Conservation (phyloP, 37 sponge, comb jelly and placozoan genomes). For the Ephydatia muelleri region DNA sequence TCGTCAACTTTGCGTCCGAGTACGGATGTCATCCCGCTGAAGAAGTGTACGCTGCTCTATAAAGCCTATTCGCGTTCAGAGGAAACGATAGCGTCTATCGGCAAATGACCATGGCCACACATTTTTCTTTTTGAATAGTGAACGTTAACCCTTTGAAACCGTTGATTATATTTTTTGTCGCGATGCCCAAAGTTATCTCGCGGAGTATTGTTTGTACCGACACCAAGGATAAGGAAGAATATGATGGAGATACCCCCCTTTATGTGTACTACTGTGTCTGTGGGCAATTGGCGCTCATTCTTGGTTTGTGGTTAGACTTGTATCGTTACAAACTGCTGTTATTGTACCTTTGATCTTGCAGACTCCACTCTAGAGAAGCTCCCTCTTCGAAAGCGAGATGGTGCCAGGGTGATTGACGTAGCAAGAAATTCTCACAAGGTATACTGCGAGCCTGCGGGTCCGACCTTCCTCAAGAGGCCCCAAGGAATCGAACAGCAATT, state of each 20-base stretch:
- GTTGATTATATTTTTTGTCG: background rate
- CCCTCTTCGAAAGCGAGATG: constrained; percentile 84
- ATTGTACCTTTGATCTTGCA: constrained; percentile 3
- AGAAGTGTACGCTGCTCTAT: background rate
- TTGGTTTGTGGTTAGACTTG: constrained; percentile 78
- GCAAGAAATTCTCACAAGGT: constrained; percentile 44
- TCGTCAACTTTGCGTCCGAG: constrained; percentile 37
- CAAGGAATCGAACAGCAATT: constrained; percentile 82
- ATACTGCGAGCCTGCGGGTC: constrained; percentile 57
- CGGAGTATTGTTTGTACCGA: constrained; percentile 88
- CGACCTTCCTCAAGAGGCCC: constrained; percentile 57
- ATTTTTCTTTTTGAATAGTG: background rate
- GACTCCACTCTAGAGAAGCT: constrained; percentile 85
- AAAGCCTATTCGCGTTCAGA: background rate
- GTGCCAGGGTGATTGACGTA: constrained; percentile 80
- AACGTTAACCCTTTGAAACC: background rate
- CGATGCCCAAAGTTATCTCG: constrained; percentile 95
- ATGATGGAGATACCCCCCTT: constrained; percentile 72
- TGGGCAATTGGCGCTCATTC: constrained; percentile 85
- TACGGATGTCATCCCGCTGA: constrained; percentile 9
- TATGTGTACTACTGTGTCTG: constrained; percentile 93
- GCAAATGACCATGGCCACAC: background rate
- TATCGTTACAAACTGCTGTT: background rate
- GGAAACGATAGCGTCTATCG: background rate
- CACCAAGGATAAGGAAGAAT: constrained; percentile 86